phyloP scores from a whole-genome alignment of 2,797 vertebrate genomes.

The Lophura swinhoii region DNA sequence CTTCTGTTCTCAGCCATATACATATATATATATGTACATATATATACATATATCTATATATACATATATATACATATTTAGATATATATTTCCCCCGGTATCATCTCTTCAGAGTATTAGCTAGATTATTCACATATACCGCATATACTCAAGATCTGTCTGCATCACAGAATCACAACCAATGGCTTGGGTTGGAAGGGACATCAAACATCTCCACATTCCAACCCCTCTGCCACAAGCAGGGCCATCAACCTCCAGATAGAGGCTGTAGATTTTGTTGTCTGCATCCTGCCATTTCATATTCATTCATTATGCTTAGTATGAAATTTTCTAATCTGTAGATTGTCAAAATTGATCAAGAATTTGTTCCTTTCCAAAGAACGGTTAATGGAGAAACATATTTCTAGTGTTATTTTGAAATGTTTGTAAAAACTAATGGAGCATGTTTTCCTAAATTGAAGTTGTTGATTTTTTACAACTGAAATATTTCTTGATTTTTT shows the following conservation, averaged over 20 bases:
- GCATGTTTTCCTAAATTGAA: conserved; percentile 39
- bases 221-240: too few species aligned
- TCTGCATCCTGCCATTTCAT: neutral
- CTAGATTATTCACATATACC: neutral
- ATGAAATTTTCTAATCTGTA: conserved; percentile 19
- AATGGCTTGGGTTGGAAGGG: too few species aligned
- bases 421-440: conserved; percentile 71
- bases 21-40: too few species aligned
- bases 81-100: neutral
- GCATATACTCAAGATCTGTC: neutral
- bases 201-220: too few species aligned
- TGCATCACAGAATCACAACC: neutral
- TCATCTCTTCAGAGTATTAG: neutral
- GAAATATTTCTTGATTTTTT: conserved; percentile 17
- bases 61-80: too few species aligned
- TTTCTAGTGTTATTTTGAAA: conserved; percentile 68
- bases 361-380: neutral
- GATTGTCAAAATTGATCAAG: conserved; percentile 42
- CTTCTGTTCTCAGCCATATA: neutral
- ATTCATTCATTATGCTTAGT: conserved; percentile 24
- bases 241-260: too few species aligned
- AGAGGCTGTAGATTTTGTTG: neutral
- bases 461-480: conserved; percentile 49
- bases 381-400: conserved; percentile 43
- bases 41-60: neutral